Percentiles rank a stretch among this genome's conserved stretches.
Evolutionary conservation across 1,140 invertebrate genomes (phyloP).

Genomic region (Heliconius melpomene): DNA sequence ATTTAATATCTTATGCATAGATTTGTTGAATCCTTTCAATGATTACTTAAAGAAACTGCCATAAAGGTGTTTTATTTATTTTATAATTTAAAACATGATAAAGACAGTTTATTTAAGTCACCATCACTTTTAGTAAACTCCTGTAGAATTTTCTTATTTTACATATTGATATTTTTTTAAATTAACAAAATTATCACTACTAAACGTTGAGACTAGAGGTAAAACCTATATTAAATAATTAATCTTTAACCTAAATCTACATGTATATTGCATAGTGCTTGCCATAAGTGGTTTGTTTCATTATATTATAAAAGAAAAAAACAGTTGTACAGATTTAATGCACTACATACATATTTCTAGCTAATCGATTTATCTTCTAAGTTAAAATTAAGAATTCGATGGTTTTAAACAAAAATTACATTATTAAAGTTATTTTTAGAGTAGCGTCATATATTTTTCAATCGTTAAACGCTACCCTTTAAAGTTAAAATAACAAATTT

Average conservation of each 20-base stretch:
- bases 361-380: constrained; percentile 31
- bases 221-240: constrained; percentile 58
- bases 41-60: not conserved
- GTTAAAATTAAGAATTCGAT: constrained; percentile 51
- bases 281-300: constrained; percentile 47
- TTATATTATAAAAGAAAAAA: constrained; percentile 38
- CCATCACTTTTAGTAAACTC: constrained; percentile 28
- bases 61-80: not conserved
- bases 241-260: constrained; percentile 46
- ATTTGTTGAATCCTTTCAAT: constrained; percentile 6
- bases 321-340: constrained; percentile 22
- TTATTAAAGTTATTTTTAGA: not conserved
- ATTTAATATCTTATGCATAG: constrained; percentile 37
- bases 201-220: constrained; percentile 73
- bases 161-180: constrained; percentile 40
- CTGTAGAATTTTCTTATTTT: constrained; percentile 33
- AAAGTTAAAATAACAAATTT: not conserved
- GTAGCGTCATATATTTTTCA: not conserved
- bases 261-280: constrained; percentile 52
- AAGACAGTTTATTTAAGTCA: constrained; percentile 1
- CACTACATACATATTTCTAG: constrained; percentile 17
- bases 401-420: constrained; percentile 31
- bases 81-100: not conserved
- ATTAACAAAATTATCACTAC: constrained; percentile 68
- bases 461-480: not conserved